Evolutionary conservation across 1,140 invertebrate genomes (phyloP).

Genomic region (Triops cancriformis): DNA sequence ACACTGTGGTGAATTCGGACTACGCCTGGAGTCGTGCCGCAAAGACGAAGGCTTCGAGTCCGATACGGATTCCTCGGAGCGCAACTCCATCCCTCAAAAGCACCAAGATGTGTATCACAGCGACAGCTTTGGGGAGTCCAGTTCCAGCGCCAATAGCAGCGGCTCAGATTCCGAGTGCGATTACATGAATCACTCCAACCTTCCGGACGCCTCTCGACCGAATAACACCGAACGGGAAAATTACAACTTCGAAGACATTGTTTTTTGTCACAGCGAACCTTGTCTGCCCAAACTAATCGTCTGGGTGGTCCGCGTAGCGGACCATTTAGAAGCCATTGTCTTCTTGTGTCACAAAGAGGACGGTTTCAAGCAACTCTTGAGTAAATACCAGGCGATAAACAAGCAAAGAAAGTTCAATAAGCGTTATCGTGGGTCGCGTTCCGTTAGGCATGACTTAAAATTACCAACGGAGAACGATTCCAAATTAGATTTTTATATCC

Average conservation of each 20-base stretch:
- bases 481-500: neutral
- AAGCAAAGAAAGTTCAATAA: neutral
- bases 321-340: neutral
- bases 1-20: neutral
- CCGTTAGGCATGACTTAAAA: neutral
- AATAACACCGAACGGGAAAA: neutral
- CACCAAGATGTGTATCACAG: neutral
- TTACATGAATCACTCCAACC: neutral
- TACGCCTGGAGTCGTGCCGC: neutral
- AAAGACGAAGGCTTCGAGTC: constrained; percentile 10
- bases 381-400: neutral
- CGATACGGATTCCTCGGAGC: constrained; percentile 3
- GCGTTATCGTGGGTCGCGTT: neutral
- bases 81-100: neutral
- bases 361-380: neutral
- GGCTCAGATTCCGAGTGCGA: constrained; percentile 8
- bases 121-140: neutral
- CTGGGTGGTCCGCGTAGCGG: neutral
- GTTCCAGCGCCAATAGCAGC: neutral
- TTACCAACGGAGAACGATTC: neutral
- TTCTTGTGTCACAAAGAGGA: neutral
- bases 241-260: neutral
- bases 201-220: neutral
- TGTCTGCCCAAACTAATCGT: neutral
- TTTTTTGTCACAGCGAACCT: constrained; percentile 5